Evolutionary conservation across 1,140 invertebrate genomes (phyloP), one percentile per base, ranked within the genome.

Genomic region (Eueides isabella): DNA sequence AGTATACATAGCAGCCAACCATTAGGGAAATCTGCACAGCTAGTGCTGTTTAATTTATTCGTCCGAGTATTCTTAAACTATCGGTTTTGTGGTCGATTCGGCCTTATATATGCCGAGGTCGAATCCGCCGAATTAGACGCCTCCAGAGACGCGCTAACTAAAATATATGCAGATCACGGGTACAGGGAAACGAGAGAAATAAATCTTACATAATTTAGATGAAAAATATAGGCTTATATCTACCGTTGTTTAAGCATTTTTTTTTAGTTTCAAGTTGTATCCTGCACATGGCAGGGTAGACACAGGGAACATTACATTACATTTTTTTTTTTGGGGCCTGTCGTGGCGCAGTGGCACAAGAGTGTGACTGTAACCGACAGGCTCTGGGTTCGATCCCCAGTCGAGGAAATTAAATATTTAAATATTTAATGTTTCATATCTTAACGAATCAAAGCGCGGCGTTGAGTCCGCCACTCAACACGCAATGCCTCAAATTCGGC

Each of bases 51-150:
- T 92, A 92, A 91, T 92, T 92, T 92, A 92, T 92, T 84, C 84
- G 74, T 76, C 82, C 83, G 89, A 90, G 90, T 91, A 92, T 92
- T 92, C 89, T 92, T 92, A 91, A 92, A 92, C 89, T 92, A 92
- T 91, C 88, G 88, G 89, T 80, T 88, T 85, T 83, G 88, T 81
- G 87, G 87, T 87, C 83, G 83, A 87, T 84, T 81, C 84, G 71
- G 80, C 72, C 75, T 85, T 87, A 88, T 90, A 90, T 92, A 89
- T 85, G 84, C 67, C 80, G 75, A 70, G 79, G 80, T 81, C 78
- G 80, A 80, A 79, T 82, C 80, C 76, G 74, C 74, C 77, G 76
- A 80, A 80, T 80, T 80, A 81, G 82, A 73, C 70, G 67, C 44
- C 83, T 80, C 85, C 62, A 30, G 84, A 78, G 85, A 83, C 66